Conservation (phyloP, 2,113 vertebrate genomes). For the Eclectus roratus region DNA sequence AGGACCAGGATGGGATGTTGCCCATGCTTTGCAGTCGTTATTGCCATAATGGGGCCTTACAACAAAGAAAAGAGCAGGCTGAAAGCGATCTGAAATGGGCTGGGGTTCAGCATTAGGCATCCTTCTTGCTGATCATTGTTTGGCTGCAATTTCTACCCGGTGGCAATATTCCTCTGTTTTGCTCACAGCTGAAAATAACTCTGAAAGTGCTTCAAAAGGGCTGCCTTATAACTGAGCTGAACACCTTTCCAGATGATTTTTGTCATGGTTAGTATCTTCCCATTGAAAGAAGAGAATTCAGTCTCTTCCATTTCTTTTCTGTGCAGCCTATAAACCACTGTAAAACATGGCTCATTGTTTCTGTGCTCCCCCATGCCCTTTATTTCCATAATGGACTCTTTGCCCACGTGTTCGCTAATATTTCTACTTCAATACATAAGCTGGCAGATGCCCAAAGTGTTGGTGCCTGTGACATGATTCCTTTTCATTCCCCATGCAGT, state of each 20-base stretch:
- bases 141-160: slow-evolving; percentile 18
- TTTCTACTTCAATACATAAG: slow-evolving; percentile 43
- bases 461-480: neutral
- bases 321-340: neutral
- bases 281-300: neutral
- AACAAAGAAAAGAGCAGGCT: neutral
- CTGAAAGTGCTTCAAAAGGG: slow-evolving; percentile 21
- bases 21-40: neutral
- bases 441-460: slow-evolving; percentile 15
- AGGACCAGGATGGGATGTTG: neutral
- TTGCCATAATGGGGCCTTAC: neutral
- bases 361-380: slow-evolving; percentile 14
- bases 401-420: neutral
- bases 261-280: neutral
- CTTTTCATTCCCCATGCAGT: neutral
- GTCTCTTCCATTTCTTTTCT: neutral
- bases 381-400: slow-evolving; percentile 43
- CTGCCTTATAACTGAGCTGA: slow-evolving; percentile 48
- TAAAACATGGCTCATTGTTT: slow-evolving; percentile 21
- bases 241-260: slow-evolving; percentile 15
- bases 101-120: slow-evolving; percentile 7
- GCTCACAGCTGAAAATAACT: slow-evolving; percentile 49
- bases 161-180: slow-evolving; percentile 37
- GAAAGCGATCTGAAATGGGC: slow-evolving; percentile 18
- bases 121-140: neutral